Conservation (phyloP, 2,797 vertebrate genomes). For the Enoplosus armatus region DNA sequence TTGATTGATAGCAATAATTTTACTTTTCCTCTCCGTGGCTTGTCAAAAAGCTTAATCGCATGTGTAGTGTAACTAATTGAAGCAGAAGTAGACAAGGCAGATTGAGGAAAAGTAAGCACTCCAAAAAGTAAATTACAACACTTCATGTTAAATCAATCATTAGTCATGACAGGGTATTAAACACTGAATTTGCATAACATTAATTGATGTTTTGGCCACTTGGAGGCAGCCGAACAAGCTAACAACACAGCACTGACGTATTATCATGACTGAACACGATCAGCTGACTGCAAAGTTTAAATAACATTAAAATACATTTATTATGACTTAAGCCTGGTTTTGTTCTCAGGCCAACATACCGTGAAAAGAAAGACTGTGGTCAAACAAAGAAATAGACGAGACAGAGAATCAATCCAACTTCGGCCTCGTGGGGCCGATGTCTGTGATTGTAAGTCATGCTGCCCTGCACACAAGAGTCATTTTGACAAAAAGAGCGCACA, state of each 20-base stretch:
- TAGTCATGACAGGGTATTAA: not conserved
- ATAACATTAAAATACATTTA: not conserved
- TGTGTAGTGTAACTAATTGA: not conserved
- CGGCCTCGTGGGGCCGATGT: conserved; percentile 40
- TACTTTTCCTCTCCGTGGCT: not conserved
- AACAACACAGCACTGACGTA: not conserved
- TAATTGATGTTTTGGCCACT: not conserved
- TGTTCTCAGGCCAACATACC: not conserved
- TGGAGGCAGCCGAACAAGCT: not conserved
- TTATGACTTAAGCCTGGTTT: not conserved
- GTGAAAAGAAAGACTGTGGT: not conserved
- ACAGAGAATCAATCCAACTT: conserved; percentile 55
- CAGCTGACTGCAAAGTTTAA: not conserved
- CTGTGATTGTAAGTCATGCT: conserved; percentile 61
- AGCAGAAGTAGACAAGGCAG: not conserved
- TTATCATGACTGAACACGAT: not conserved
- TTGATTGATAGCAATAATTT: not conserved
- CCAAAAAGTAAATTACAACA: not conserved
- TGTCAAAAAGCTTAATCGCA: not conserved
- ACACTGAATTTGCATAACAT: too few species aligned
- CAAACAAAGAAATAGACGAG: conserved; percentile 34
- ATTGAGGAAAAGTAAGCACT: not conserved
- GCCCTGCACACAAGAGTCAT: conserved; percentile 63
- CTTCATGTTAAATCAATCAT: not conserved
- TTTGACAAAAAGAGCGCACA: conserved; percentile 76